Base-by-base conservation (phyloP, 2,888 invertebrate species). In the Chromoteleia sp. region DNA sequence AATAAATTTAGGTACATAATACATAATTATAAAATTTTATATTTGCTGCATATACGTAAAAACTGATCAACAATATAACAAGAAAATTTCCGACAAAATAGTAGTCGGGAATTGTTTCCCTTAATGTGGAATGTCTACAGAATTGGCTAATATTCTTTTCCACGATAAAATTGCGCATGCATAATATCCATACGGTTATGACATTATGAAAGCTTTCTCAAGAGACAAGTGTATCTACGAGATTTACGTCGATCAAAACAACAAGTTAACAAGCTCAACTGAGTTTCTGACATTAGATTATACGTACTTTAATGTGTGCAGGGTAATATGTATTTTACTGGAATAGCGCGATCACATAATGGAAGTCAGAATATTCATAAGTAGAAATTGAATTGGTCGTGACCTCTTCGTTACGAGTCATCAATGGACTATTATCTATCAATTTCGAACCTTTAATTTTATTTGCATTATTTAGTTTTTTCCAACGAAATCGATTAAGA, bases 201-300 rank as follows among this genome's bases (percentile, higher is more conserved):
- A 74, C 21, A 48, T 58, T 48, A 52, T 30, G 71, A 36, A 39
- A 58, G 36, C 65, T 56, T 45, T 58, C 45, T 33, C 61, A 29
- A 56, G 56, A 43, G 52, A 61, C 52, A 71, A 71, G 39, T 29
- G 43, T 54, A 52, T 54, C 4, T 63, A 61, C n/a, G 56, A 70
- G 39, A 77, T 70, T 70, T 52, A 63, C 29, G 56, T 68, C 70
- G 70, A 77, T 70, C 70, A 56, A 63, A 70, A 77, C 61, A 68
- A 68, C 70, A 63, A 61, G 52, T 77, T 70, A 63, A 70, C 77
- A 76, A 76, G 67, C 43, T 50, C 36, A 30, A 70, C 33, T 43
- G 45, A 70, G 43, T 77, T 61, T 39, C 68, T 68, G 45, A 59
- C 43, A 76, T 59, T 59, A 50, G 59, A 59, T 41, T 68, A 59